Conservation (phyloP, 2,113 vertebrate genomes). For the Planiliza haematocheilus region DNA sequence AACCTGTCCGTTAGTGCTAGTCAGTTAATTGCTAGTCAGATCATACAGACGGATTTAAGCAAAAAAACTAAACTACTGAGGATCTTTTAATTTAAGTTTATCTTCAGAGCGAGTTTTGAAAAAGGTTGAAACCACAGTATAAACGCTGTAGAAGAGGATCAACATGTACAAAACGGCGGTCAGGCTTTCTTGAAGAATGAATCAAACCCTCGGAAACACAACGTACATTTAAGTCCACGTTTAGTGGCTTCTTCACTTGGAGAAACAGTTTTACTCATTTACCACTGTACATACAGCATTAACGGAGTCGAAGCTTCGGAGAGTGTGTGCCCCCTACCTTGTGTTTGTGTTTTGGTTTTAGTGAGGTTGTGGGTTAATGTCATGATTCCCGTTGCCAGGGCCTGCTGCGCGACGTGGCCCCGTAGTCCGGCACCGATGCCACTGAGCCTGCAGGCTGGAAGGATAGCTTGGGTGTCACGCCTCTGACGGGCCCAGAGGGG, state of each 20-base stretch:
- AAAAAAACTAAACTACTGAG: not conserved
- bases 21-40: not conserved
- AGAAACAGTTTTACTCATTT: not conserved
- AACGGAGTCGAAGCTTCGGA: conserved; percentile 8
- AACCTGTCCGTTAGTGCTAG: too few relatives aligned
- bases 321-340: conserved; percentile 67
- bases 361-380: conserved; percentile 59
- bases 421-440: conserved; percentile 64
- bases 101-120: not conserved
- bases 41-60: not conserved
- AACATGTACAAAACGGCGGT: not conserved
- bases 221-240: not conserved
- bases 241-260: not conserved
- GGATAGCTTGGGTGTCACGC: conserved; percentile 69
- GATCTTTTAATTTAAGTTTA: not conserved
- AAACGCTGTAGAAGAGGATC: not conserved
- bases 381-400: conserved; percentile 37
- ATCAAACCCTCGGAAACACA: not conserved
- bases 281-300: not conserved
- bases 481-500: conserved; percentile 24
- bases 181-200: not conserved
- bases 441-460: conserved; percentile 72
- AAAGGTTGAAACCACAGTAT: not conserved
- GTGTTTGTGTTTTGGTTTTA: conserved; percentile 66
- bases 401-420: conserved; percentile 49